Evolutionary conservation across 2,888 invertebrate species (phyloP).

Genomic region (Rhorus exstirpatorius): DNA sequence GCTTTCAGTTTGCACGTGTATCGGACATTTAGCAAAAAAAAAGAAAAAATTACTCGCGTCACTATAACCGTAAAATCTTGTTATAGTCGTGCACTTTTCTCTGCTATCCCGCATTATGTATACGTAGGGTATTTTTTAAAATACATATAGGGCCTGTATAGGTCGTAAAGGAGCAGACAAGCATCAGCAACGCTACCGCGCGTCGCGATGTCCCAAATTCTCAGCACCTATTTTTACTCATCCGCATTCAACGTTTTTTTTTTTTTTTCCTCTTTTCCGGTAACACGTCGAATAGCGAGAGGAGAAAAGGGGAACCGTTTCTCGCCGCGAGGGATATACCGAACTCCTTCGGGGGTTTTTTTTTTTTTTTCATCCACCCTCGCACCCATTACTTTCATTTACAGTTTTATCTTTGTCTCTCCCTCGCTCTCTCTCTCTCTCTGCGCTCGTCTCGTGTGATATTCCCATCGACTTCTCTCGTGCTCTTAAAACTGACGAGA

Average conservation of each 20-base stretch:
- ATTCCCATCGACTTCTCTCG: constrained; percentile 38
- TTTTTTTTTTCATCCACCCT: constrained; percentile 66
- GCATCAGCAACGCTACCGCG: constrained; percentile 43
- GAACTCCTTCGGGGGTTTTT: constrained; percentile 75
- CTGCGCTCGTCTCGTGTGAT: constrained; percentile 34
- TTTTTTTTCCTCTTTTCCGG: constrained; percentile 57
- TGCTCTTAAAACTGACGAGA: not conserved
- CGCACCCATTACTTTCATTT: not conserved
- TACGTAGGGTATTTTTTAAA: too few species aligned
- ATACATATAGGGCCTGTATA: too few species aligned
- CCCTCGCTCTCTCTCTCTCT: not conserved
- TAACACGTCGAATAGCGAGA: constrained; percentile 52
- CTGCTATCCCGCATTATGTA: too few species aligned
- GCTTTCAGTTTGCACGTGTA: too few species aligned
- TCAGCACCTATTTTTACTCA: constrained; percentile 71
- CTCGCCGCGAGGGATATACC: constrained; percentile 39
- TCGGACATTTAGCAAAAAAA: too few species aligned
- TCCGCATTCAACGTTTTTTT: constrained; percentile 66
- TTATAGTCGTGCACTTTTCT: too few species aligned
- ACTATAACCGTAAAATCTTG: too few species aligned
- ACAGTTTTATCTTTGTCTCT: constrained; percentile 34
- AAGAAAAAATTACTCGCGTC: too few species aligned
- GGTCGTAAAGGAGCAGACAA: too few species aligned
- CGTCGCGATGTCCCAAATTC: constrained; percentile 72
- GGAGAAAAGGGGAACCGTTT: constrained; percentile 38